Evolutionary conservation across 2,888 invertebrate genomes (phyloP).

Genomic region (Heliconius sara): DNA sequence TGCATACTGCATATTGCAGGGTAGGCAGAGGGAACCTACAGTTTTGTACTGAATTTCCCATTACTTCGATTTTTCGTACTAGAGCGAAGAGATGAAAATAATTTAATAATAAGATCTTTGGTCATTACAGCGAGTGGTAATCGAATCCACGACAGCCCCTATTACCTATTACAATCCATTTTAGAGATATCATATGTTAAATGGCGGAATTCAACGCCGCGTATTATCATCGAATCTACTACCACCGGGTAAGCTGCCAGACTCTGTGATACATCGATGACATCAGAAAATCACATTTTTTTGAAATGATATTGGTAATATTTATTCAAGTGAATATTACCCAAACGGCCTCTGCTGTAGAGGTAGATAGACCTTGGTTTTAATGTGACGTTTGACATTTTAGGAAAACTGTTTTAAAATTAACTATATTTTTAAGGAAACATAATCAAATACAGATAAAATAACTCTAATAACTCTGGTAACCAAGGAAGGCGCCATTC

Average conservation of each 20-base stretch:
- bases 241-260: background rate
- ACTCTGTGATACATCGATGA: background rate
- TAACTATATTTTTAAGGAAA: constrained; percentile 8
- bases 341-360: background rate
- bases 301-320: background rate
- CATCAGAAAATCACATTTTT: constrained; percentile 1
- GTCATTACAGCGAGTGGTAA: too few species aligned
- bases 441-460: background rate
- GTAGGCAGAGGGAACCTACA: background rate
- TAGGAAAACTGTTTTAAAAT: constrained; percentile 10
- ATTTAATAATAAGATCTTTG: too few species aligned
- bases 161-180: background rate
- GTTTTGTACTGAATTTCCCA: background rate
- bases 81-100: background rate
- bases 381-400: constrained; percentile 32
- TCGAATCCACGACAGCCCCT: too few species aligned
- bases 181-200: background rate
- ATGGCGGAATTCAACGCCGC: background rate
- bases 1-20: background rate
- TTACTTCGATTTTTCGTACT: too few species aligned
- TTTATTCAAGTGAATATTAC: constrained; percentile 14
- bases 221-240: background rate
- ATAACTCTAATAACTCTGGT: too few species aligned
- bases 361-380: constrained; percentile 24
- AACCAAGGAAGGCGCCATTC: too few species aligned